Evolutionary conservation across 2,888 invertebrate species (phyloP).

Genomic region (Dolichomitus sp.): DNA sequence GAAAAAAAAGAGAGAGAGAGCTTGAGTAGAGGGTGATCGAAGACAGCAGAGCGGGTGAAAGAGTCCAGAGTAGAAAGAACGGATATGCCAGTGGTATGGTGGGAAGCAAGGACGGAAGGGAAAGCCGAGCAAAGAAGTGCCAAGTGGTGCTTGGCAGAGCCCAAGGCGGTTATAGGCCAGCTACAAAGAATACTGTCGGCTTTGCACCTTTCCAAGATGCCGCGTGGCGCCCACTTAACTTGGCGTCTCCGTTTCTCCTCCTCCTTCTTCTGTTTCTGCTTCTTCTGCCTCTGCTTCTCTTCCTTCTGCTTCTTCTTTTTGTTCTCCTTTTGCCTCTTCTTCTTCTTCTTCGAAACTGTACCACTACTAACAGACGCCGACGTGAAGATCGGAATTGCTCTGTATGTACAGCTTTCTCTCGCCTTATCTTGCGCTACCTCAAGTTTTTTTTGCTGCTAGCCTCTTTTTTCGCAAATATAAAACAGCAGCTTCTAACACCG

Average conservation of each 20-base stretch:
- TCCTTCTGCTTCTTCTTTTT: slow-evolving; percentile 26
- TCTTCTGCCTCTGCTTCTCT: slow-evolving; percentile 4
- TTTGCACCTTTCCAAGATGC: slow-evolving; percentile 85
- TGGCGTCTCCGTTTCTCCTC: slow-evolving; percentile 61
- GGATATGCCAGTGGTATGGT: slow-evolving; percentile 36
- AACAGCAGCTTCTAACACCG: not conserved
- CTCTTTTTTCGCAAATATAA: not conserved
- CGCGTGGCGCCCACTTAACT: slow-evolving; percentile 77
- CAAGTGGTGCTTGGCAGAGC: slow-evolving; percentile 78
- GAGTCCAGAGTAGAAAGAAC: slow-evolving; percentile 64
- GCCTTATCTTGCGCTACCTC: not conserved
- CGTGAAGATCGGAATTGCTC: slow-evolving; percentile 17
- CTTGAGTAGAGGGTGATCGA: slow-evolving; percentile 50
- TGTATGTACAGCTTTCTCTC: not conserved
- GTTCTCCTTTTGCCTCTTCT: not conserved
- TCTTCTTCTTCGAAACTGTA: not conserved
- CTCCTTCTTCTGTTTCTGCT: not conserved
- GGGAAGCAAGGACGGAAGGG: slow-evolving; percentile 55
- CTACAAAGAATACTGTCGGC: slow-evolving; percentile 86
- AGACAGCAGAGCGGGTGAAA: slow-evolving; percentile 65
- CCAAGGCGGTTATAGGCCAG: slow-evolving; percentile 79
- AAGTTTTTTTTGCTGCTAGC: slow-evolving; percentile 26
- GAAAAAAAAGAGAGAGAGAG: slow-evolving; percentile 40
- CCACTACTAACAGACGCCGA: not conserved
- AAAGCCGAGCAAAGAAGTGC: slow-evolving; percentile 78